These are phyloP conservation scores for Drosophila recens DNA, from an alignment of 2,888 invertebrate species.

Conservation along the genomic window DNA sequence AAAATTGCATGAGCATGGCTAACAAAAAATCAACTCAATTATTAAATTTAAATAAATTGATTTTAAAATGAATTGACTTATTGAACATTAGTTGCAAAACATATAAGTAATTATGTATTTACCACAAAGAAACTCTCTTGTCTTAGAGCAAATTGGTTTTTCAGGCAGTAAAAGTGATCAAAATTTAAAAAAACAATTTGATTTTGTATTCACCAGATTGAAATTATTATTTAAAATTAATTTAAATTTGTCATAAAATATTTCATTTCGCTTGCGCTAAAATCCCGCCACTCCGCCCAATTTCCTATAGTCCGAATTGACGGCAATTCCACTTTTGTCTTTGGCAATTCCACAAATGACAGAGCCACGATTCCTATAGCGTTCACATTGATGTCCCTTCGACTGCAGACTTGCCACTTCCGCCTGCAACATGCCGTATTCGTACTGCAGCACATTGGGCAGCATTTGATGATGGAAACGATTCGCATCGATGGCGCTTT, in stretches of 20 bases:
- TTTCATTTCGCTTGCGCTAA: slow-evolving; percentile 53
- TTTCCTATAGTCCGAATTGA: slow-evolving; percentile 93
- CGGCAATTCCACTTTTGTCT: slow-evolving; percentile 87
- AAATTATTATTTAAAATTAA: not conserved
- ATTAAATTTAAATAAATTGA: slow-evolving; percentile 58
- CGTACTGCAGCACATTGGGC: slow-evolving; percentile 90
- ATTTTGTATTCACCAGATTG: no score
- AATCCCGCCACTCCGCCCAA: slow-evolving; percentile 91
- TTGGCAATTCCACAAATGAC: slow-evolving; percentile 90
- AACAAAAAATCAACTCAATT: slow-evolving; percentile 45
- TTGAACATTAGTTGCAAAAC: no score
- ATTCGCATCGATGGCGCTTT: slow-evolving; percentile 89
- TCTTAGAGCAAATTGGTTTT: no score
- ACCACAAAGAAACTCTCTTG: no score
- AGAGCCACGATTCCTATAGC: slow-evolving; percentile 89
- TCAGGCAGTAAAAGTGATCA: no score
- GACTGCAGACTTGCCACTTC: slow-evolving; percentile 88
- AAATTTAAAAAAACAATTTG: no score
- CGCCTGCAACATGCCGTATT: slow-evolving; percentile 87
- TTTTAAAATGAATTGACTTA: slow-evolving; percentile 20
- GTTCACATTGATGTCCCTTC: slow-evolving; percentile 89
- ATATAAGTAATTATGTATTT: no score
- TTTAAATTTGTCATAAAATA: not conserved
- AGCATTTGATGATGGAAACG: slow-evolving; percentile 95
- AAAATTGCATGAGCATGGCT: slow-evolving; percentile 55